Evolutionary conservation across 1,140 invertebrate species (phyloP), one percentile per base, ranked within the genome.

Genomic region (Meloidogyne chitwoodi): DNA sequence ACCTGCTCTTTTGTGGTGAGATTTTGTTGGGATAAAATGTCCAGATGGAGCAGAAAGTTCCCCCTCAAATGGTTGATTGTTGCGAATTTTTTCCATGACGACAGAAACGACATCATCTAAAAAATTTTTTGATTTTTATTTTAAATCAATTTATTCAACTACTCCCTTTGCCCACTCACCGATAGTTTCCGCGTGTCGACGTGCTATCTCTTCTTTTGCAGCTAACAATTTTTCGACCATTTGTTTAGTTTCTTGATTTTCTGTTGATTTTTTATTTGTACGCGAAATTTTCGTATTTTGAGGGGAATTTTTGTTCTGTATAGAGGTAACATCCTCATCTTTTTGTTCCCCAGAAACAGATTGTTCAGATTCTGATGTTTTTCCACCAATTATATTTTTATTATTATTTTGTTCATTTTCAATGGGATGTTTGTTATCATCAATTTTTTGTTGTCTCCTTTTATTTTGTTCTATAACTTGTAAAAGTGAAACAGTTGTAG

Each of bases 51-150:
- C 26, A 27, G 70, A 22, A n/a, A 76, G 48, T n/a, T 81, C 79
- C 8, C 77, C 71, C 29, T 80, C 79, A 71, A 80, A 80, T 1
- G 79, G 79, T 26, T 76, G 48, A 62, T 80, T 80, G 72, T 81
- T 81, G 11, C 68, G 62, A 44, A 80, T 80, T 71, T 80, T 80
- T 14, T 74, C 61, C 79, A 80, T 67, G 0, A 80, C 78, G 24
- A 76, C 77, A n/a, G 78, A 76, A 48, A 80, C 79, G 0, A 70
- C 70, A 48, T 75, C 79, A 41, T 79, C 71, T 71, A 29, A 71
- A 56, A 70, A 48, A n/a, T n/a, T n/a, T n/a, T n/a, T n/a, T n/a
- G n/a, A n/a, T n/a, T n/a, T n/a, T n/a, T n/a, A n/a, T n/a, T n/a
- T n/a, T n/a, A n/a, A n/a, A 22, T 24, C 0, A 26, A 6, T 27